A percentile compares a stretch with the other conserved stretches of the same genome.
These are phyloP conservation scores for Cinclus cinclus DNA, from an alignment of 2,113 vertebrate genomes.

Conservation along the genomic window DNA sequence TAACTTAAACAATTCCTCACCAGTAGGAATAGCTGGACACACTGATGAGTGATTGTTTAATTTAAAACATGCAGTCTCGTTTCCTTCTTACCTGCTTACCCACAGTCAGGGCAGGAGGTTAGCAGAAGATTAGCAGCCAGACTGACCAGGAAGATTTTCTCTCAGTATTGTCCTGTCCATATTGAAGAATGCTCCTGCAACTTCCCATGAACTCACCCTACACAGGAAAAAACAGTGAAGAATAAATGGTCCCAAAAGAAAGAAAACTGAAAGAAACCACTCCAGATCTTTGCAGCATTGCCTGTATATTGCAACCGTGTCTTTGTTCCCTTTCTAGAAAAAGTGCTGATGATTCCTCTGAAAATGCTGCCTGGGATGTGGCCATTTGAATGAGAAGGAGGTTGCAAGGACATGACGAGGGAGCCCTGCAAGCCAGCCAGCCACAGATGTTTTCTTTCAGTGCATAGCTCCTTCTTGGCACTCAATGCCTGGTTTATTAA, in stretches of 20 bases:
- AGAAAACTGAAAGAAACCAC: not conserved
- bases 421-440: not conserved
- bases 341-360: not conserved
- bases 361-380: not conserved
- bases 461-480: not conserved
- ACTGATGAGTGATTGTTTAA: not conserved
- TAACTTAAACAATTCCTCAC: not conserved
- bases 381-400: not conserved
- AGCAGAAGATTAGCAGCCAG: not conserved
- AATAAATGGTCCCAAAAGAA: not conserved
- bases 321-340: not conserved
- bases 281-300: not conserved
- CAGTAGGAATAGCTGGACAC: accelerated
- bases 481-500: not conserved
- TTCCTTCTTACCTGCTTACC: not conserved
- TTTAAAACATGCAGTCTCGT: not conserved
- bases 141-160: not conserved
- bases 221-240: not conserved
- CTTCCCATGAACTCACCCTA: not conserved
- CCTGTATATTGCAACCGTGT: accelerated
- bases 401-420: not conserved
- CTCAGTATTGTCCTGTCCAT: not conserved
- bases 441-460: not conserved
- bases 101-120: not conserved
- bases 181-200: not conserved